Percentiles rank a stretch among this genome's conserved stretches.
phyloP scores from a whole-genome alignment of 2,113 vertebrate genomes.

The Oryzias woworae region DNA sequence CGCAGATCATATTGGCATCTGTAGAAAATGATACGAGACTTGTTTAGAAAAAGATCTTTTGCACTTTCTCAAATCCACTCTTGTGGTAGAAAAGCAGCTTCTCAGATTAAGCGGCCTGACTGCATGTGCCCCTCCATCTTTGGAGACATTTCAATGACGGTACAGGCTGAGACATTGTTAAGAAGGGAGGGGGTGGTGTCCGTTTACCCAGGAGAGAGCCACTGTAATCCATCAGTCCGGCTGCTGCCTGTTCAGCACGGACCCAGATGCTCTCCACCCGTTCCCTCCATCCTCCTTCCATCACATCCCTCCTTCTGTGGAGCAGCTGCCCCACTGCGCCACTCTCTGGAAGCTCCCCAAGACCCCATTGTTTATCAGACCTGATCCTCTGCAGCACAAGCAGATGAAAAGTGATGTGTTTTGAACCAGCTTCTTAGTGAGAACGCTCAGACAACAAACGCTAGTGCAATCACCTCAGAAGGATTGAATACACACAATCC shows the following conservation, averaged over 20 bases:
- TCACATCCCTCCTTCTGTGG: slow-evolving; percentile 6
- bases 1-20: slow-evolving; percentile 54
- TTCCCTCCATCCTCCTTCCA: neutral
- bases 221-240: slow-evolving; percentile 75
- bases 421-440: neutral
- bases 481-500: too few species aligned
- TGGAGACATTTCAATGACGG: slow-evolving; percentile 77
- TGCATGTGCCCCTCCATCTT: slow-evolving; percentile 72
- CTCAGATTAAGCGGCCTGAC: slow-evolving; percentile 76
- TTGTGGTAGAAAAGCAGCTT: slow-evolving; percentile 59
- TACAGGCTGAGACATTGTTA: slow-evolving; percentile 72
- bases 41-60: slow-evolving; percentile 59
- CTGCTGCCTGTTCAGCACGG: slow-evolving; percentile 66
- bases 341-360: slow-evolving; percentile 27
- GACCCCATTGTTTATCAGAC: slow-evolving; percentile 34
- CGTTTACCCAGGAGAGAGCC: slow-evolving; percentile 75
- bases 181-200: slow-evolving; percentile 68
- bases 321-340: neutral
- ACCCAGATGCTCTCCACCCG: slow-evolving; percentile 52
- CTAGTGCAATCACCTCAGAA: too few species aligned
- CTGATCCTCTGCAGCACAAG: slow-evolving; percentile 30
- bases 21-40: slow-evolving; percentile 64
- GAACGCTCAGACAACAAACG: too few species aligned
- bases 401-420: slow-evolving; percentile 28
- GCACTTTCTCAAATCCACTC: slow-evolving; percentile 54